Evolutionary conservation across 2,888 invertebrate species (phyloP).

Genomic region (Acronicta psi): DNA sequence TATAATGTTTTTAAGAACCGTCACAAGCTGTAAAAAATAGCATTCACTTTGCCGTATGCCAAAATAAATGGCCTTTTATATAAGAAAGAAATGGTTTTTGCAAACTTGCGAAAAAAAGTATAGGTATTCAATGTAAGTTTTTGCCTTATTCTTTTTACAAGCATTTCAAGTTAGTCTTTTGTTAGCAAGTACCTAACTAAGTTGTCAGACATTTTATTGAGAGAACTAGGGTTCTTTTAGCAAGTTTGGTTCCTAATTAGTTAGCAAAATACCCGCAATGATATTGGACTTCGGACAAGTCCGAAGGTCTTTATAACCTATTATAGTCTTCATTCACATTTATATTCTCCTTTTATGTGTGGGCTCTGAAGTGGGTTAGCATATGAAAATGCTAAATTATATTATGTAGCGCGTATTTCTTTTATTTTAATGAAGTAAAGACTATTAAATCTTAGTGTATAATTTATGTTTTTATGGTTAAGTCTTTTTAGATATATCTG

Average conservation of each 20-base stretch:
- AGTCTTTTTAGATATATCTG: no score
- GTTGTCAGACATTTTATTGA: conserved; percentile 19
- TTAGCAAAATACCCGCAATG: conserved; percentile 27
- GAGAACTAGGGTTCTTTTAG: conserved; percentile 13
- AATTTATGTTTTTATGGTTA: no score
- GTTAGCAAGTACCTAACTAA: conserved; percentile 25
- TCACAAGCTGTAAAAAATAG: conserved; percentile 35
- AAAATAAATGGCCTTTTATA: conserved; percentile 38
- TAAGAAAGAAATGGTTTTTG: conserved; percentile 35
- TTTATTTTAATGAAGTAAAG: no score
- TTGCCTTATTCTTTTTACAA: conserved; percentile 1
- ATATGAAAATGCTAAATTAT: no score
- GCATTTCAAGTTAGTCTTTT: conserved; percentile 13
- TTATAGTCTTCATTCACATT: conserved; percentile 15
- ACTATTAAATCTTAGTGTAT: no score
- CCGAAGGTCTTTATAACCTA: conserved; percentile 8
- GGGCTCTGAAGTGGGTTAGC: not conserved
- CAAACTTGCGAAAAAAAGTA: conserved; percentile 20
- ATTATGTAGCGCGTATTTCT: no score
- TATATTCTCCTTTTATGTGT: conserved; percentile 11
- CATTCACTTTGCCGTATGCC: conserved; percentile 24
- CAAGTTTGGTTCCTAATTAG: conserved; percentile 35
- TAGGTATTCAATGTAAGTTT: conserved; percentile 34
- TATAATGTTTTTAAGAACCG: no score
- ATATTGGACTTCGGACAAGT: conserved; percentile 28